Evolutionary conservation across 2,797 vertebrate species (phyloP), one percentile per base, ranked within the genome.

Genomic region (Sphaeramia orbicularis): DNA sequence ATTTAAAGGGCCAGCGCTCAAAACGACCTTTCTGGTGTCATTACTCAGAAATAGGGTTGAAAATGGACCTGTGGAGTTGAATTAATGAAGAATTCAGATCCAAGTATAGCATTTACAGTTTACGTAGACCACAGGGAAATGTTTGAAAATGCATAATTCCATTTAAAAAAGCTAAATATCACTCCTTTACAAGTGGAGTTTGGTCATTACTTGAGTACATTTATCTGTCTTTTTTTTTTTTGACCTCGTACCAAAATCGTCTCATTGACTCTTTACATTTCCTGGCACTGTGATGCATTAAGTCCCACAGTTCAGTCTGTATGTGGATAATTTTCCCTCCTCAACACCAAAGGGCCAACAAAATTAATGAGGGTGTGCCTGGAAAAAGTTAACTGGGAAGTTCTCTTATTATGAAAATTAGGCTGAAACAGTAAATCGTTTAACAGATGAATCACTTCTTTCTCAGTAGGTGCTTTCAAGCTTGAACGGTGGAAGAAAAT

Each of bases 401-500:
- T 63, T 60, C 30, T 6, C 7, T 45, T 60, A 40, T 53, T 45
- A 30, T 53, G 41, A 38, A 64, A 59, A 71, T 58, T 4, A 51
- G 18, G 12, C 24, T 42, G 27, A 42, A 58, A 63, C 12, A 30
- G 27, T 32, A 38, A 66, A 51, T 66, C 18, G 37, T 42, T 69
- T 54, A 16, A 37, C 14, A 43, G 53, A 65, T 36, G 10, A 79
- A 62, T 54, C 40, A 62, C 12, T 65, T 48, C 49, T 51, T 4
- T 7, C 35, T 61, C 16, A 35, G n/a, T 32, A 12, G 19, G 57
- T 43, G 24, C n/a, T n/a, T 65, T 36, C 42, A 32, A 32, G 21
- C 10, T 62, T 24, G 32, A 10, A 10, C 36, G 8, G n/a, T n/a
- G n/a, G n/a, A n/a, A n/a, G n/a, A n/a, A 69, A 16, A 51, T 16